Conservation (phyloP, 2,888 invertebrate genomes). For the Polia nebulosa region DNA sequence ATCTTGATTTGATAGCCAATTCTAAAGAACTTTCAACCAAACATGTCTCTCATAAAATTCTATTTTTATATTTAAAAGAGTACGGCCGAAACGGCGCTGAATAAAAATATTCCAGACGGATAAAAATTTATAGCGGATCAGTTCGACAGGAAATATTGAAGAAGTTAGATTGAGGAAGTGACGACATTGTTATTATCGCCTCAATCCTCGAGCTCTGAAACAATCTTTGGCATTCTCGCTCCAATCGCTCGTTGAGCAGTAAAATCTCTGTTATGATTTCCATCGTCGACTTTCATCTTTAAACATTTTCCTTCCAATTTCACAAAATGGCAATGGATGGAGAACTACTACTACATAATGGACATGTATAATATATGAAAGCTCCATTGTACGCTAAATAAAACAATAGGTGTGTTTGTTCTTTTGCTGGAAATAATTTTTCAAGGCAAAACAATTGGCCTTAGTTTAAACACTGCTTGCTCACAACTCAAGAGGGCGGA, state of each 20-base stretch:
- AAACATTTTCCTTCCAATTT: slow-evolving; percentile 75
- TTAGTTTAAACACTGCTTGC: slow-evolving; percentile 81
- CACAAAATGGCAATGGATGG: slow-evolving; percentile 52
- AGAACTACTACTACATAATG: slow-evolving; percentile 55
- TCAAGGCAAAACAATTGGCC: slow-evolving; percentile 82
- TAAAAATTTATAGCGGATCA: slow-evolving; percentile 83
- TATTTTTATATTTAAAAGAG: slow-evolving; percentile 59
- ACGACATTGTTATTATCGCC: slow-evolving; percentile 89
- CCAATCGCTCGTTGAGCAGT: slow-evolving; percentile 82
- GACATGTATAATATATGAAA: slow-evolving; percentile 36
- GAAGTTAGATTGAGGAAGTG: slow-evolving; percentile 89
- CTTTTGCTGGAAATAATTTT: slow-evolving; percentile 74
- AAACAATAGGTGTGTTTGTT: slow-evolving; percentile 66
- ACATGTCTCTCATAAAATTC: slow-evolving; percentile 43
- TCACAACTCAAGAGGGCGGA: slow-evolving; percentile 83
- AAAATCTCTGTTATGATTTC: slow-evolving; percentile 86
- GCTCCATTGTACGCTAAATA: slow-evolving; percentile 68
- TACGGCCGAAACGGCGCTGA: slow-evolving; percentile 40
- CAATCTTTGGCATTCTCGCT: slow-evolving; percentile 83
- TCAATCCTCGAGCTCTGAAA: slow-evolving; percentile 83
- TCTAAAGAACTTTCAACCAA: slow-evolving; percentile 34
- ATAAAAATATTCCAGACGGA: slow-evolving; percentile 73
- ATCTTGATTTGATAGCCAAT: slow-evolving; percentile 40
- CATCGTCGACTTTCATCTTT: slow-evolving; percentile 78
- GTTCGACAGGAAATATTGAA: slow-evolving; percentile 84